Evolutionary conservation across 2,797 vertebrate species (phyloP).

Genomic region (Diplodus sargus): DNA sequence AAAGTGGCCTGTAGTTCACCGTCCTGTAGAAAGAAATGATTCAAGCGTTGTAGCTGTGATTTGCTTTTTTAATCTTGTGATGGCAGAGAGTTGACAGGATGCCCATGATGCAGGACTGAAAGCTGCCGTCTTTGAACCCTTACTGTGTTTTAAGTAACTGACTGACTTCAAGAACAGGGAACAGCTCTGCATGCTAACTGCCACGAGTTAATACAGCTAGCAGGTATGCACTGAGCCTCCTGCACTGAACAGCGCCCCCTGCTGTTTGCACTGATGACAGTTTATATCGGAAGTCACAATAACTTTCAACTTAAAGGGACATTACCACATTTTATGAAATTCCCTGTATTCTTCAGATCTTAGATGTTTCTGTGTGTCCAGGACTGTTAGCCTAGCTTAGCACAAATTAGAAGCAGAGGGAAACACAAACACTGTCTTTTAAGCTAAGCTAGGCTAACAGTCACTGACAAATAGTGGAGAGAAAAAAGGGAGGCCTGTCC

Average conservation of each 20-base stretch:
- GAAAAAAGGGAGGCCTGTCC: neutral
- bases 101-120: neutral
- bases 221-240: neutral
- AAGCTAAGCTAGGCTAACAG: neutral
- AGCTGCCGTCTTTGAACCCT: neutral
- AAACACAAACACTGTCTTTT: neutral
- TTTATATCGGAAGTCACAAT: neutral
- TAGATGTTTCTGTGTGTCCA: neutral
- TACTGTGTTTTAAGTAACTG: neutral
- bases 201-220: neutral
- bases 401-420: neutral
- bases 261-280: neutral
- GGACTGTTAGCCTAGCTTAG: neutral
- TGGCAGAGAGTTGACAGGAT: neutral
- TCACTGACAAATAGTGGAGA: neutral
- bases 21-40: neutral
- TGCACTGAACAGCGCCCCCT: neutral
- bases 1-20: no score
- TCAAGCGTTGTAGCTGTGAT: neutral
- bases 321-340: neutral
- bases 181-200: slow-evolving; percentile 1
- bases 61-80: neutral
- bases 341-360: neutral
- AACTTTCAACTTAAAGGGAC: neutral
- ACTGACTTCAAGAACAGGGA: neutral